phyloP scores from a whole-genome alignment of 2,113 vertebrate genomes.

The Elaphurus davidianus region DNA sequence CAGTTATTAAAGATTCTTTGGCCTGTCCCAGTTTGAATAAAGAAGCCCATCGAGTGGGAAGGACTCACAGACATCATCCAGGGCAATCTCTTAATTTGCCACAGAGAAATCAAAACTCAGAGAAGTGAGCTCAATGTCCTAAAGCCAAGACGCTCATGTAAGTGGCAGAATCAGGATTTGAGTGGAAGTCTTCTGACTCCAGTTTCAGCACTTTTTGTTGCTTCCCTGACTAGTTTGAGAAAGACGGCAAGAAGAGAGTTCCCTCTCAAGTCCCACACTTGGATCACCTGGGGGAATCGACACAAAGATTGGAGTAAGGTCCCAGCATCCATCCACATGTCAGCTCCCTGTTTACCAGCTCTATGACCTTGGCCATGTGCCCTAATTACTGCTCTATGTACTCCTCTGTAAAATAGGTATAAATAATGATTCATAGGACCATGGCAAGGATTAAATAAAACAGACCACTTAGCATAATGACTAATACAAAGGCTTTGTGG shows the following conservation, averaged over 20 bases:
- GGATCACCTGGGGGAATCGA: neutral
- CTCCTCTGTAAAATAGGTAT: neutral
- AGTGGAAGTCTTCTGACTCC: neutral
- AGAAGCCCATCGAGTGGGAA: neutral
- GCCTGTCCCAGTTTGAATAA: neutral
- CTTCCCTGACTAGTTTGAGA: neutral
- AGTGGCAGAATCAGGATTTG: neutral
- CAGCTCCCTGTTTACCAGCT: neutral
- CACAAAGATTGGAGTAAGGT: neutral
- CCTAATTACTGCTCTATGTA: neutral
- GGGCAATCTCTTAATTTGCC: neutral
- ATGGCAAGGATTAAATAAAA: neutral
- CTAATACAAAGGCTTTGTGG: neutral
- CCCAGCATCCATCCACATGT: neutral
- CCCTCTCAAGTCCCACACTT: neutral
- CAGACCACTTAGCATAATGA: neutral
- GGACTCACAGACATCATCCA: neutral
- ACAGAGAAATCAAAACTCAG: neutral
- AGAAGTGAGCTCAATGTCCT: neutral
- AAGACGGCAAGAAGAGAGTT: neutral
- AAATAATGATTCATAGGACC: neutral
- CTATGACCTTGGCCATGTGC: neutral
- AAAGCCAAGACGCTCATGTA: fast-evolving
- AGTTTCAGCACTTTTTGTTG: neutral
- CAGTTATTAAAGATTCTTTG: neutral